Conservation (phyloP, 2,113 vertebrate genomes). For the Thoracochromis brauschi region DNA sequence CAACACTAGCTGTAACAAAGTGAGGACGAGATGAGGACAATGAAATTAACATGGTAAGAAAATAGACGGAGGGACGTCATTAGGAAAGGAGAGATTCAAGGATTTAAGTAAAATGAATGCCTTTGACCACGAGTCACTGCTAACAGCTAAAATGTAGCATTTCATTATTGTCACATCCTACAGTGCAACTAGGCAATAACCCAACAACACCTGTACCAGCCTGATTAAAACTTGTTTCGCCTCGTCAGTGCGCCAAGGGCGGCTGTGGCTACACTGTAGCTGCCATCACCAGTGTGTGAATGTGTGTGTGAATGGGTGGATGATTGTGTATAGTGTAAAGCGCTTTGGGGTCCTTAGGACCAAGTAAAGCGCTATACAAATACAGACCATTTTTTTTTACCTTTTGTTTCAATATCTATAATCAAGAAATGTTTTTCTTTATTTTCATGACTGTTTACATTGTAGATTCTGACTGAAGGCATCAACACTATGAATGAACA, state of each 20-base stretch:
- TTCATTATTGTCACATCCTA: background rate
- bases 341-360: too few relatives aligned
- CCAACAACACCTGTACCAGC: background rate
- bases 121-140: background rate
- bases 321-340: too few relatives aligned
- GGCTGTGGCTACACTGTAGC: background rate
- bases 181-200: background rate
- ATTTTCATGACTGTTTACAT: background rate
- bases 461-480: background rate
- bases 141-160: background rate
- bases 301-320: too few relatives aligned
- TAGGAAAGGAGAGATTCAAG: background rate
- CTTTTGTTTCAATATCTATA: background rate
- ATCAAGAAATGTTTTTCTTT: background rate
- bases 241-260: background rate
- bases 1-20: background rate
- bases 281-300: background rate
- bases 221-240: background rate
- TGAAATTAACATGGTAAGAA: background rate
- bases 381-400: too few relatives aligned
- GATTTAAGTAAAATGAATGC: background rate
- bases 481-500: background rate
- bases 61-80: background rate
- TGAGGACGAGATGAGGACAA: background rate
- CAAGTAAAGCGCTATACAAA: too few relatives aligned